phyloP scores from a whole-genome alignment of 2,113 vertebrate species.

The Marmota flaviventris region DNA sequence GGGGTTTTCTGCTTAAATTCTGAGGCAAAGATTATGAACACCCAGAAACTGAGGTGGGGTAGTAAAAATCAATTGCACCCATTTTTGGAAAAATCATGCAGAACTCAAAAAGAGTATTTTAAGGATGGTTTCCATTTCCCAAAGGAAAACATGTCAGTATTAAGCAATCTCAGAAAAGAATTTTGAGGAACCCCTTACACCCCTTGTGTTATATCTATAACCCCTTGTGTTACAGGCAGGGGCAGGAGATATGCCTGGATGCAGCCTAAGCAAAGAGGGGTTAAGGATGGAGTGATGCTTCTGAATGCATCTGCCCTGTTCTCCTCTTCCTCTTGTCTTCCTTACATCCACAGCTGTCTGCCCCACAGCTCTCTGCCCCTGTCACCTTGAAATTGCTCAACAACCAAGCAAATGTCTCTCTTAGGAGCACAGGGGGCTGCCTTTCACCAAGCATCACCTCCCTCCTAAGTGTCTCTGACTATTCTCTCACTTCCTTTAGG shows the following conservation, averaged over 20 bases:
- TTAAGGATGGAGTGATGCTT: not conserved
- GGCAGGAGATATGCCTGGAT: not conserved
- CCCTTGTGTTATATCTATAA: not conserved
- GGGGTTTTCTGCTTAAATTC: constrained; percentile 42
- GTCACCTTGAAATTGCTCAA: not conserved
- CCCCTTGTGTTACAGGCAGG: not conserved
- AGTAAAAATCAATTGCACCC: constrained; percentile 10
- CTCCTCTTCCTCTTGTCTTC: not conserved
- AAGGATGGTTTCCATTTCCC: constrained; percentile 31
- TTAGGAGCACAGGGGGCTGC: not conserved
- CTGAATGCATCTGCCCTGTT: not conserved
- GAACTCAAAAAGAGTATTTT: constrained; percentile 26
- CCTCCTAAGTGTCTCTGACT: not conserved
- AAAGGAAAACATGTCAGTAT: not conserved
- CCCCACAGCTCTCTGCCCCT: not conserved
- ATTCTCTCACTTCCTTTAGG: not conserved
- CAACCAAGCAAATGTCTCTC: not conserved
- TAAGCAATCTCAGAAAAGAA: not conserved
- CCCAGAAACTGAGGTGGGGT: not conserved
- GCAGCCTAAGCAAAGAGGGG: not conserved
- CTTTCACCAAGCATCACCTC: not conserved
- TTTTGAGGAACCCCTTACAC: not conserved
- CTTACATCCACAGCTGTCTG: not conserved
- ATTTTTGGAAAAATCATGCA: constrained; percentile 37
- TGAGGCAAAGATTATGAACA: constrained; percentile 49